These are phyloP conservation scores for Varanus salvator DNA, from an alignment of 2,113 vertebrate species.

Conservation along the genomic window DNA sequence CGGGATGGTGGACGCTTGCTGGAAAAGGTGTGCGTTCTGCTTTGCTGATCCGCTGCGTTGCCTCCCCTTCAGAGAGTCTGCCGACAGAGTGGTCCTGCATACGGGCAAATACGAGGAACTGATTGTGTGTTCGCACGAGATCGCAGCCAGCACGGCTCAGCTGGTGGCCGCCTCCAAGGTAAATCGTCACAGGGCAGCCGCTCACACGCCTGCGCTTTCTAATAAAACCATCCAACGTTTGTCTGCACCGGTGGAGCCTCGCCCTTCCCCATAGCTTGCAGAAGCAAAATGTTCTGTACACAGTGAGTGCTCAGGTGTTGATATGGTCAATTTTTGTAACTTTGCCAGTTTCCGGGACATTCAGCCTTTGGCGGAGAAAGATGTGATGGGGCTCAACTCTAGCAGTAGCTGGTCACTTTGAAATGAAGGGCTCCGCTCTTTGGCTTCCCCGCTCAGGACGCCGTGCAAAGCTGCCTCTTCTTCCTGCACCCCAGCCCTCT, in stretches of 20 bases:
- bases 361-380: too few species aligned
- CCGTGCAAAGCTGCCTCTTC: too few species aligned
- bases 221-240: not conserved
- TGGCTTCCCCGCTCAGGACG: too few species aligned
- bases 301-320: too few species aligned
- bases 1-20: not conserved
- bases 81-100: slow-evolving; percentile 94
- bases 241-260: not conserved
- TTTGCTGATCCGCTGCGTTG: not conserved
- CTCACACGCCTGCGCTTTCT: not conserved
- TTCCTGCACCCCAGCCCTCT: not conserved
- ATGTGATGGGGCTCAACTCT: too few species aligned
- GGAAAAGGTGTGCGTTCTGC: accelerated
- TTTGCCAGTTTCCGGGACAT: too few species aligned
- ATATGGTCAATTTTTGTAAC: too few species aligned
- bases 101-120: slow-evolving; percentile 94
- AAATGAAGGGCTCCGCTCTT: too few species aligned
- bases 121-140: slow-evolving; percentile 96
- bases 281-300: not conserved
- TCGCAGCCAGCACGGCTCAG: slow-evolving; percentile 95
- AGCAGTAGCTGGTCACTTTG: too few species aligned
- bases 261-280: not conserved
- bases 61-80: slow-evolving; percentile 83
- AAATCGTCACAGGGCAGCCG: slow-evolving; percentile 12
- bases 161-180: slow-evolving; percentile 98